Conservation (phyloP, 2,888 invertebrate genomes). For the Marasmarcha lunaedactyla region DNA sequence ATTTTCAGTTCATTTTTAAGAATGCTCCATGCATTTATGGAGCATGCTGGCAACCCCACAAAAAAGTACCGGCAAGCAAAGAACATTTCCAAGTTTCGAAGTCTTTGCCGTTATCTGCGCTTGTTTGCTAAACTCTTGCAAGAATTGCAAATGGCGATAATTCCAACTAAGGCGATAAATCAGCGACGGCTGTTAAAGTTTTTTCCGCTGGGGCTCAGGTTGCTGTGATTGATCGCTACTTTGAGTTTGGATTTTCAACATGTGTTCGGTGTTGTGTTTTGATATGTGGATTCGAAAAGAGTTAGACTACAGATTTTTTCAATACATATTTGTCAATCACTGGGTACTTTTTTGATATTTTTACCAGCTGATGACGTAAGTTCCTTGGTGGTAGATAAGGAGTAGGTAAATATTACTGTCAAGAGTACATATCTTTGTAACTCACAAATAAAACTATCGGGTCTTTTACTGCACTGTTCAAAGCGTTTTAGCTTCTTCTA, state of each 20-base stretch:
- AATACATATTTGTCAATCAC: too few species aligned
- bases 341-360: too few species aligned
- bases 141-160: conserved; percentile 70
- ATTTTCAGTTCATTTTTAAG: too few species aligned
- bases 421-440: too few species aligned
- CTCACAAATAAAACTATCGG: too few species aligned
- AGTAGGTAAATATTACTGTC: too few species aligned
- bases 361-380: too few species aligned
- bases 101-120: conserved; percentile 36
- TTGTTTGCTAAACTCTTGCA: conserved; percentile 45
- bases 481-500: too few species aligned
- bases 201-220: conserved; percentile 56
- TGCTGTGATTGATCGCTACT: conserved; percentile 59
- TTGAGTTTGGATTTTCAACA: conserved; percentile 40
- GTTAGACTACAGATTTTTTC: neutral
- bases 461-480: too few species aligned
- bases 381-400: too few species aligned
- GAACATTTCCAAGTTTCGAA: neutral
- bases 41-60: too few species aligned
- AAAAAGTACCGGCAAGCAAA: neutral
- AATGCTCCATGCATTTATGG: too few species aligned
- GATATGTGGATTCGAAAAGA: neutral
- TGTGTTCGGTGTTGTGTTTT: conserved; percentile 28
- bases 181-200: conserved; percentile 55
- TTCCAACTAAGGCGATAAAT: conserved; percentile 67